Base-by-base conservation (phyloP, 2,113 vertebrate species). In the Elephas maximus region DNA sequence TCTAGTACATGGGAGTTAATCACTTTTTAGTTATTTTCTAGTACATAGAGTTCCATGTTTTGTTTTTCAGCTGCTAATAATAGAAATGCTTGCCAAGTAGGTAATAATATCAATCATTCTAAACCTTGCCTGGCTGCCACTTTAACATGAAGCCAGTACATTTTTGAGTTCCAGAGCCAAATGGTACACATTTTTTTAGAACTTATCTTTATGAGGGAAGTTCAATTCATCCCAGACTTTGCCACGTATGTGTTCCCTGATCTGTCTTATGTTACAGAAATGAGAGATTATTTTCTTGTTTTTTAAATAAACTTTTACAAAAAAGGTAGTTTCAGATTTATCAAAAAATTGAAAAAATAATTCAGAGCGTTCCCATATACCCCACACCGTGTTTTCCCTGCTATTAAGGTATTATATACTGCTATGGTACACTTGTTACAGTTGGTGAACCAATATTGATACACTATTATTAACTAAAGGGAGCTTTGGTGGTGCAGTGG, bases 1-100 rank as follows among this genome's bases (percentile, higher is more conserved):
- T 98, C 93, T 95, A 94, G 74, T 82, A 91, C 45, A 37, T 37
- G 37, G 37, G 37, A 37, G 37, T 37, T 37, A 37, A 37, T 37
- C 37, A 37, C 37, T 37, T 37, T 37, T 37, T 37, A 37, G 37
- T 37, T 37, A 37, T 37, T 37, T 37, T 37, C 93, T 95, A 94
- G 77, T 82, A 91, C 51, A 37, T 37, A 92, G 67, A 57, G 37
- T 95, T 97, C 92, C 78, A 62, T 74, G 85, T 95, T 44, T n/a
- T 98, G 97, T 98, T 98, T 98, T 95, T 98, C 98, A 99, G 98
- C 94, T 98, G 97, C 78, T 96, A 93, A 95, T 92, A 95, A 78
- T 96, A 93, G 92, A 97, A 93, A 71, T 60, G 96, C 95, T 95
- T 97, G 91, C 97, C 96, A 98, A 97, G 79, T 71, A 81, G 76